Conservation (phyloP, 2,113 vertebrate species). For the Cryptoleucopteryx plumbea region DNA sequence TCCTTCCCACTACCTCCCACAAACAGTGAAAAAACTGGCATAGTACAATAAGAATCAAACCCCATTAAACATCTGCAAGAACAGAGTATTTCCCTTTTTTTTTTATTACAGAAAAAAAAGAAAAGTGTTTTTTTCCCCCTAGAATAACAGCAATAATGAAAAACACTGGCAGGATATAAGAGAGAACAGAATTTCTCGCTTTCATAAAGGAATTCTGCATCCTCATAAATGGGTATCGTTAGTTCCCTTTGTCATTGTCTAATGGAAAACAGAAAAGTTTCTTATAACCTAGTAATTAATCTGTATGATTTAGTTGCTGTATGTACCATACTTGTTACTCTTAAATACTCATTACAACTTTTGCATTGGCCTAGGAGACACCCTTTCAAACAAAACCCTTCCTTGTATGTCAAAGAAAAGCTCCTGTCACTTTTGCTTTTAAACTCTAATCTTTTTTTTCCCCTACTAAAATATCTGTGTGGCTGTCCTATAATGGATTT, state of each 20-base stretch:
- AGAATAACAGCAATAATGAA: background rate
- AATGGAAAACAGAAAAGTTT: background rate
- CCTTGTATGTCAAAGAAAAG: fast-evolving
- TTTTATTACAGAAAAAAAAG: background rate
- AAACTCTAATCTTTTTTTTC: background rate
- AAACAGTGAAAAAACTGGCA: background rate
- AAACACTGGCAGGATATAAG: background rate
- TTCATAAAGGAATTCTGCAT: background rate
- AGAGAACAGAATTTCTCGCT: background rate
- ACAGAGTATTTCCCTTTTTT: background rate
- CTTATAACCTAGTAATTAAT: background rate
- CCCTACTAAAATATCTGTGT: background rate
- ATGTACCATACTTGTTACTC: fast-evolving
- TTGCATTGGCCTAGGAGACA: background rate
- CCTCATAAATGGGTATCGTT: background rate
- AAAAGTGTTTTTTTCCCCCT: too few relatives aligned
- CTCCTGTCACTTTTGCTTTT: background rate
- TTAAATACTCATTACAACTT: background rate
- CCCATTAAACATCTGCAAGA: background rate
- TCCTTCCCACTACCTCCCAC: background rate
- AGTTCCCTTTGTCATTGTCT: background rate
- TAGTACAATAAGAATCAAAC: background rate
- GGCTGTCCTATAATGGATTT: background rate
- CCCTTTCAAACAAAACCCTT: background rate
- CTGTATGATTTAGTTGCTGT: background rate